Evolutionary conservation across 2,888 invertebrate genomes (phyloP), one percentile per base, ranked within the genome.

Genomic region (Tenthredo notha): DNA sequence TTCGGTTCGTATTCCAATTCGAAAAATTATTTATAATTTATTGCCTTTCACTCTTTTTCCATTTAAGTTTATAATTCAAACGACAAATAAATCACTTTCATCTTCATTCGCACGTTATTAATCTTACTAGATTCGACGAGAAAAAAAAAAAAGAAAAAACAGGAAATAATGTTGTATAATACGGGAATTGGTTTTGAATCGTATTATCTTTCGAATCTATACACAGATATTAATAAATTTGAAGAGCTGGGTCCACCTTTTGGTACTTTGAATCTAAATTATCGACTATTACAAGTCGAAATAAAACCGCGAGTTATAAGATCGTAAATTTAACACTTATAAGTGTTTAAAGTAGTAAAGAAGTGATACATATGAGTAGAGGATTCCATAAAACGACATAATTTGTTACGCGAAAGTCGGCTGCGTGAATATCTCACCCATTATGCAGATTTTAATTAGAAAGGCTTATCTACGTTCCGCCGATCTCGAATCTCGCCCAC

Each of bases 371-470:
- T 9, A 40, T 9, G 40, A 15, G 21, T 29, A 29, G 54, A 54
- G 47, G 29, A n/a, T 40, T 9, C 50, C 50, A 54, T 40, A 37
- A 12, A 43, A 40, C 21, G 43, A 12, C 29, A 77, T 18, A 29
- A 47, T 54, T 50, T 50, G 77, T 77, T 77, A 83, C 67, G 67
- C 70, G 83, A 83, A 83, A 83, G 83, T 61, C 85, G 87, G 87
- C 87, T 89, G 87, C 88, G 87, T 88, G 87, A 87, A 87, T 87
- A 87, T 87, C 74, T 84, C 87, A 82, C 86, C 86, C 85, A 85
- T 87, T 88, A 88, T 85, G 86, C 87, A 86, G 86, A 87, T 86
- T 80, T 47, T 47, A 67, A 67, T 89, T 83, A 85, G 85, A 85
- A 85, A 85, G 85, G 75, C 82, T 85, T 84, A 84, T 85, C 84